These are phyloP conservation scores for Lordiphosa stackelbergi DNA, from an alignment of 1,140 invertebrate species.

Conservation along the genomic window DNA sequence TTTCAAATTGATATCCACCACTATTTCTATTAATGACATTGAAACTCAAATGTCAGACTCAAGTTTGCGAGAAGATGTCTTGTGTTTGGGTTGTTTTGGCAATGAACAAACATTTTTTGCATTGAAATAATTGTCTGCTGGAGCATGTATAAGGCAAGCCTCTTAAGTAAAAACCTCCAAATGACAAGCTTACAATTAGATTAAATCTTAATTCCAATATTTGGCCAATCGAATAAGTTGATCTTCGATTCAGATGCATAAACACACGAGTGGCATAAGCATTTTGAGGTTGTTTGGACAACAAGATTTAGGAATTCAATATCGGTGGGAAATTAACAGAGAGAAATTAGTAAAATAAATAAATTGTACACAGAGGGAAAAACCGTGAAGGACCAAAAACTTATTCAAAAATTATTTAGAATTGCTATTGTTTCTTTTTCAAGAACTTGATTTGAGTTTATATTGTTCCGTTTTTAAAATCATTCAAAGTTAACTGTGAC, in stretches of 20 bases:
- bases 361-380: too few relatives aligned
- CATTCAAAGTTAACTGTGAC: too few relatives aligned
- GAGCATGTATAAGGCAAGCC: conserved; percentile 8
- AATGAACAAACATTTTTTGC: conserved; percentile 35
- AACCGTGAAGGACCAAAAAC: too few relatives aligned
- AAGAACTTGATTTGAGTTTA: too few relatives aligned
- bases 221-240: not conserved
- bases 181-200: conserved; percentile 32
- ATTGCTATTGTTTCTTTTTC: too few relatives aligned
- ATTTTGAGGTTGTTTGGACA: too few relatives aligned
- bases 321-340: too few relatives aligned
- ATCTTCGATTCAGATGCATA: not conserved
- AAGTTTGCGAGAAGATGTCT: conserved; percentile 49
- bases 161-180: conserved; percentile 30
- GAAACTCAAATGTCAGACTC: conserved; percentile 57
- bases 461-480: too few relatives aligned
- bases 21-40: conserved; percentile 69
- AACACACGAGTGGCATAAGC: too few relatives aligned
- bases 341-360: too few relatives aligned
- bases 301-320: too few relatives aligned
- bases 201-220: conserved; percentile 11
- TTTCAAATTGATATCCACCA: conserved; percentile 15
- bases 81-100: conserved; percentile 38
- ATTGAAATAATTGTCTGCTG: conserved; percentile 18
- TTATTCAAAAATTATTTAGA: too few relatives aligned